Evolutionary conservation across 2,888 invertebrate genomes (phyloP).

Genomic region (Eugnorisma glareosa): DNA sequence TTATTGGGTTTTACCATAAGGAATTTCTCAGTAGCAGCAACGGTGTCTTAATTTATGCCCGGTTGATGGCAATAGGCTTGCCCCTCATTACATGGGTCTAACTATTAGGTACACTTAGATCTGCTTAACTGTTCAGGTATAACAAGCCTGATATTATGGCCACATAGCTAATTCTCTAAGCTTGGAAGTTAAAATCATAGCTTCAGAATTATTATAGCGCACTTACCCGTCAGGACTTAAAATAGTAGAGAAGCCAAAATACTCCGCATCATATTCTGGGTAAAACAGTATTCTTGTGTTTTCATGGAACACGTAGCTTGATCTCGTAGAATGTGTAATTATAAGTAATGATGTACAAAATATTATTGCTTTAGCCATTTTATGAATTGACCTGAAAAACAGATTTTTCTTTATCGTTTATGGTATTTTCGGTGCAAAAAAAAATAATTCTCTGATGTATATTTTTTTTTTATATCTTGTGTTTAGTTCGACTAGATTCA

Average conservation of each 20-base stretch:
- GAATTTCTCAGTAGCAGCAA: too few relatives aligned
- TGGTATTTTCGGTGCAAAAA: too few relatives aligned
- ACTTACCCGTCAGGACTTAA: slow-evolving; percentile 77
- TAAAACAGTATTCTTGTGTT: slow-evolving; percentile 76
- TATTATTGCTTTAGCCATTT: slow-evolving; percentile 42
- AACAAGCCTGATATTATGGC: too few relatives aligned
- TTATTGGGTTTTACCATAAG: too few relatives aligned
- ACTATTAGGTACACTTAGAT: too few relatives aligned
- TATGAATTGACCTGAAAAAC: slow-evolving; percentile 27
- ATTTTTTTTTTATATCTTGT: neutral
- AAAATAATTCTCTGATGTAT: too few relatives aligned
- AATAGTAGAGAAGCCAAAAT: slow-evolving; percentile 81
- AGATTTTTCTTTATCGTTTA: neutral
- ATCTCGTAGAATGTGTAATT: neutral
- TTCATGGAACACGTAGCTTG: slow-evolving; percentile 75
- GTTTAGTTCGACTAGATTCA: neutral
- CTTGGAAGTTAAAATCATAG: too few relatives aligned
- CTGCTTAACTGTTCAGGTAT: too few relatives aligned
- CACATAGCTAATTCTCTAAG: too few relatives aligned
- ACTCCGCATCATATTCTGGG: slow-evolving; percentile 72
- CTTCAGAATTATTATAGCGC: neutral
- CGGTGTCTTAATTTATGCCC: too few relatives aligned
- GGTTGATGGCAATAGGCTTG: too few relatives aligned
- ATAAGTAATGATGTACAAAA: slow-evolving; percentile 20
- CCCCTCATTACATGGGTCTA: too few relatives aligned